Evolutionary conservation across 1,140 invertebrate genomes (phyloP), one percentile per base, ranked within the genome.

Genomic region (Agrypnia vestita): DNA sequence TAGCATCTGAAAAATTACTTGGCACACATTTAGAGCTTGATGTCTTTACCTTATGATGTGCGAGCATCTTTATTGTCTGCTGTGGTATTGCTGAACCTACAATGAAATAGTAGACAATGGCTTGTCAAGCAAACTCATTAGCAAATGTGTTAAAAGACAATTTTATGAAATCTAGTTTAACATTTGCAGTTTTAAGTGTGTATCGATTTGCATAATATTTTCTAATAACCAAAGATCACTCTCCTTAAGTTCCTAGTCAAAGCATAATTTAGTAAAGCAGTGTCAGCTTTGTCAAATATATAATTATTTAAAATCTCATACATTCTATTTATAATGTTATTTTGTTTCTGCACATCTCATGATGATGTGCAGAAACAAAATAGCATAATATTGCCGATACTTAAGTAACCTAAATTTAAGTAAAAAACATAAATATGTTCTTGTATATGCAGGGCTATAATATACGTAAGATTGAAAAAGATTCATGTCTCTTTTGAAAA

Each of bases 161-260:
- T 13, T 35, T 44, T n/a, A 67, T 17, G 1, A 56, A 6, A 7
- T 56, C 7, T 35, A 6, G 6, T 35, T 35, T 35, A 35, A 35
- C n/a, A 6, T 35, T 35, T 35, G 25, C 25, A 35, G 25, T 35
- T 35, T 35, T 51, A 51, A 51, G 1, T 51, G 25, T 35, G 21
- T 12, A 62, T 25, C 12, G 7, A 19, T 35, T 62, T 62, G 25
- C 21, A 62, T 62, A 25, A 8, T 25, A 62, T 62, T 62, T 25
- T 62, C 9, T 62, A 25, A 62, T 21, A 12, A 71, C 47, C 46
- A 71, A 71, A 71, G 67, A 71, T 51, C 13, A 35, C 21, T 35
- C 21, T 10, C 1, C 19, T 17, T 49, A 51, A 51, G 67, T 71
- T 53, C 25, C 47, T 71, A 71, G 47, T 71, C 67, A 71, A 51